Evolutionary conservation across 2,888 invertebrate genomes (phyloP), one percentile per base, ranked within the genome.

Genomic region (Gnatocerus cornutus): DNA sequence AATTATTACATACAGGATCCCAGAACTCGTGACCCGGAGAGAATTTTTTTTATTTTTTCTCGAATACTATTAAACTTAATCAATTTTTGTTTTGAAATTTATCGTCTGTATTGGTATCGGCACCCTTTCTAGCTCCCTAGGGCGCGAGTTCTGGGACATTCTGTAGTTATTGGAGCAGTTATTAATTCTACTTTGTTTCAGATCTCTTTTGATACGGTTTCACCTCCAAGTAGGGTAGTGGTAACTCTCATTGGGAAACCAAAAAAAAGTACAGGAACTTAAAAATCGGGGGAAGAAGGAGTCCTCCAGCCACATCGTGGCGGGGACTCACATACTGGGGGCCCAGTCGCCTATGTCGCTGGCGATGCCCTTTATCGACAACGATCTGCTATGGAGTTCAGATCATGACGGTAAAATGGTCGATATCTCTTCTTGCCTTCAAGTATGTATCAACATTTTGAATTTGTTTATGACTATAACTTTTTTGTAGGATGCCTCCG

Each of bases 351-450:
- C 86, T 84, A 87, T 87, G 87, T 88, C 89, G 86, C 87, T 91
- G 91, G 92, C 93, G 89, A 95, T 95, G 95, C 95, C 96, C 89
- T 96, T 96, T 90, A 95, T 96, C 87, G 96, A 96, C 89, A 96
- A 96, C 90, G 96, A 96, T 86, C 90, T 96, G 81, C 88, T 93
- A 85, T 96, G 96, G 96, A 94, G 95, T 89, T 94, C 95, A 83
- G 96, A 96, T 89, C 95, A 95, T 88, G 96, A 96, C 88, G 95
- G 95, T 86, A 95, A 95, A 86, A 95, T 96, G 92, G 95, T 95
- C 82, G 96, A 96, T 85, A 89, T 96, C 84, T 92, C 94, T 79
- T 92, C 92, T 85, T 95, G 95, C 87, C 90, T 96, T 82, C 93
- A 93, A 90, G 95, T 94, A 84, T 84, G 84, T 83, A 71, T 43